Evolutionary conservation across 2,113 vertebrate species (phyloP).

Genomic region (Morone saxatilis): DNA sequence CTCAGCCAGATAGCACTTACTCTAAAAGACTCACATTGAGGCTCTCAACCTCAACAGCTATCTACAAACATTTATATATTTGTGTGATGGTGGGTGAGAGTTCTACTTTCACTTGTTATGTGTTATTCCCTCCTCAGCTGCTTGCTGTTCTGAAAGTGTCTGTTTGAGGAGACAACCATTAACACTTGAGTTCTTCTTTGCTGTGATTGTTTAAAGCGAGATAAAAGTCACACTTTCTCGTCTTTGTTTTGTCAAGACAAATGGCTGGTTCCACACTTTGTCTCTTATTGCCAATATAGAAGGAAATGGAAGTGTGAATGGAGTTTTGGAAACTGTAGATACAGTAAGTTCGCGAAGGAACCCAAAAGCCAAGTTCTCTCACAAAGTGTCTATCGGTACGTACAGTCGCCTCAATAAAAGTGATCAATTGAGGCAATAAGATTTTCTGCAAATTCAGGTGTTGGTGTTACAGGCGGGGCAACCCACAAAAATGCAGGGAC

Average conservation of each 20-base stretch:
- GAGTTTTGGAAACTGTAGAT: constrained; percentile 27
- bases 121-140: not conserved
- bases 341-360: not conserved
- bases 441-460: constrained; percentile 30
- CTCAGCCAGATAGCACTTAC: not conserved
- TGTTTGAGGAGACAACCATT: not conserved
- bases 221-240: not conserved
- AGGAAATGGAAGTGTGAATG: constrained; percentile 34
- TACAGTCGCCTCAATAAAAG: not conserved
- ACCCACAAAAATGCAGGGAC: not conserved
- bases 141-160: not conserved
- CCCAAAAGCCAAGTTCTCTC: not conserved
- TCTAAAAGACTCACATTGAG: not conserved
- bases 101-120: not conserved
- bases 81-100: not conserved
- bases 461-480: not conserved
- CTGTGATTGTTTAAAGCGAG: not conserved
- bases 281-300: not conserved
- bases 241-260: constrained; percentile 39
- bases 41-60: not conserved
- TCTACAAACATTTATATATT: not conserved
- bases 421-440: constrained; percentile 5
- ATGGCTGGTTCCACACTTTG: constrained; percentile 3
- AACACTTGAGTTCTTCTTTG: not conserved
- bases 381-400: not conserved